Evolutionary conservation across 2,888 invertebrate species (phyloP), one percentile per base, ranked within the genome.

Genomic region (Hypena proboscidalis): DNA sequence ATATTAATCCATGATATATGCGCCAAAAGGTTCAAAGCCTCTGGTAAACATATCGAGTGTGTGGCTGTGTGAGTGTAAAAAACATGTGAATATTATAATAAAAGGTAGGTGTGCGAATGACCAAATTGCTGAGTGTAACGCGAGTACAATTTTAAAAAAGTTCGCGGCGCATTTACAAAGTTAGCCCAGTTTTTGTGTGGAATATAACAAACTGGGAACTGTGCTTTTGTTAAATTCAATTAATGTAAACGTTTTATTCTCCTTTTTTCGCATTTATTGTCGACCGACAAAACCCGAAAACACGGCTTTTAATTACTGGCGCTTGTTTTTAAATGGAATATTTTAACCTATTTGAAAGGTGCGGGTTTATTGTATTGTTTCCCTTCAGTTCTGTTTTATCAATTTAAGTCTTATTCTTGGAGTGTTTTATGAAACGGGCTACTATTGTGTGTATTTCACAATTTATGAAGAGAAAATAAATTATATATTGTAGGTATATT

Each of bases 181-280:
- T 63, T 65, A 38, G 62, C 25, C 38, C 49, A 41, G 43, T 50
- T 63, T 38, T 61, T 41, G 30, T 58, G 56, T 49, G 48, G 42
- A 48, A 66, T 58, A 51, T 43, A 58, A 61, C 46, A 55, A 56
- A 58, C 56, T 45, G 48, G 38, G 25, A 58, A 58, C 52, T 62
- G 58, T 51, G 53, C 63, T 62, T 66, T 64, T 58, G 66, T 62
- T 56, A 34, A 56, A 62, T 64, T 62, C 47, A 63, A 65, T 63
- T 58, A 50, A 58, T 58, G 45, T 49, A 39, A 55, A 52, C 42
- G 46, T 45, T 58, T 51, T 35, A 48, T 8, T 33, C 32, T 46
- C 45, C 29, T 51, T 44, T 63, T 55, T 43, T 41, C 29, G 21
- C 30, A 36, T 49, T 50, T 43, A 40, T 21, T 40, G 31, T 23